Conservation (phyloP, 2,888 invertebrate genomes). For the Polydrusus tereticollis region DNA sequence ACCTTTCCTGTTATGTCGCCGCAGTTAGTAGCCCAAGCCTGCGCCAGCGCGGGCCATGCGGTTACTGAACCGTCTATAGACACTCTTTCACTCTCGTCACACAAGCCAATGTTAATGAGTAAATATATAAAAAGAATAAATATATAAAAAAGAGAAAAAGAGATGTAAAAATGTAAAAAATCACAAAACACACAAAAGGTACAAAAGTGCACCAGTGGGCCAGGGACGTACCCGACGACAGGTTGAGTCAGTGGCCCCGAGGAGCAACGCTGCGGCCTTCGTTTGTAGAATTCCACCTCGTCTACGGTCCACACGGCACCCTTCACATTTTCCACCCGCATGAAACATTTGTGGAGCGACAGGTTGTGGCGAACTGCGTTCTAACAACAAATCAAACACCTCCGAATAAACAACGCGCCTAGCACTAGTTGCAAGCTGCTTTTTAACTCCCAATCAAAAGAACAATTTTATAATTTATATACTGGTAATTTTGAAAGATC, state of each 20-base stretch:
- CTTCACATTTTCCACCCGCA: slow-evolving; percentile 99
- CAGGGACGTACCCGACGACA: slow-evolving; percentile 75
- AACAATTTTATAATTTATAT: slow-evolving; percentile 7
- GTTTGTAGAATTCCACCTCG: slow-evolving; percentile 99
- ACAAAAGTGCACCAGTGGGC: slow-evolving; percentile 60
- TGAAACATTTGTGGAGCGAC: slow-evolving; percentile 99
- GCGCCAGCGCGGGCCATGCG: slow-evolving; percentile 64
- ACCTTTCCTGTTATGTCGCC: slow-evolving; percentile 44
- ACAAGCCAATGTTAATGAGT: slow-evolving; percentile 61
- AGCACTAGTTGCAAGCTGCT: slow-evolving; percentile 55
- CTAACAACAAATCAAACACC: slow-evolving; percentile 82
- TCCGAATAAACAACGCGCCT: slow-evolving; percentile 61
- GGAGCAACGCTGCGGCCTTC: slow-evolving; percentile 90
- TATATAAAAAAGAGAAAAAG: slow-evolving; percentile 60
- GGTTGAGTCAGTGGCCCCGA: slow-evolving; percentile 70
- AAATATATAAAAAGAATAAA: slow-evolving; percentile 60
- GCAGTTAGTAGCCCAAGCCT: slow-evolving; percentile 65
- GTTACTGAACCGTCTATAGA: slow-evolving; percentile 66
- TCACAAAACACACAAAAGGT: slow-evolving; percentile 65
- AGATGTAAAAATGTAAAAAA: slow-evolving; percentile 65
- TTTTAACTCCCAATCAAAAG: slow-evolving; percentile 49
- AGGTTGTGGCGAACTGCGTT: slow-evolving; percentile 99
- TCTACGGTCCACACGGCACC: slow-evolving; percentile 99
- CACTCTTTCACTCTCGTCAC: slow-evolving; percentile 62
- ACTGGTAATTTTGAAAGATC: not conserved